phyloP scores from a whole-genome alignment of 2,797 vertebrate genomes.

The Telmatherina bonti region DNA sequence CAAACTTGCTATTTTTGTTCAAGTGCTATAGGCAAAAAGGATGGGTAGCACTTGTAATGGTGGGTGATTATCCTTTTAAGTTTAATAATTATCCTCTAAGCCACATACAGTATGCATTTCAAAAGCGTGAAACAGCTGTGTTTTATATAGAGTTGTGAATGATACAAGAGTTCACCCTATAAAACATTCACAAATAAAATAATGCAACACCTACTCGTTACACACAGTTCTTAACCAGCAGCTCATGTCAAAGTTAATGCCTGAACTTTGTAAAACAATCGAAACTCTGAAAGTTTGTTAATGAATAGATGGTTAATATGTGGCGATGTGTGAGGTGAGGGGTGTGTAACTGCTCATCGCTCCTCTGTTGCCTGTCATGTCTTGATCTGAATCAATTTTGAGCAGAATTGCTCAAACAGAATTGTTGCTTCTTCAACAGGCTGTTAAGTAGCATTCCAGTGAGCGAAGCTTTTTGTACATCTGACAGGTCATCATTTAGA shows the following conservation, averaged over 20 bases:
- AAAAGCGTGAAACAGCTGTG: conserved; percentile 16
- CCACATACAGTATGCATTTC: conserved; percentile 5
- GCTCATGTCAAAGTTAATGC: not conserved
- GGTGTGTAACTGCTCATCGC: conserved; percentile 15
- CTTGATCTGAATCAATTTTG: conserved; percentile 3
- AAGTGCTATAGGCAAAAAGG: not conserved
- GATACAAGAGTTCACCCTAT: conserved; percentile 1
- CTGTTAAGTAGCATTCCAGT: conserved; percentile 4
- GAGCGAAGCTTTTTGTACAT: conserved; percentile 16
- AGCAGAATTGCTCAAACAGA: conserved; percentile 13
- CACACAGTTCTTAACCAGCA: not conserved
- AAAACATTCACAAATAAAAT: conserved; percentile 3
- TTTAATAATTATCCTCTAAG: conserved; percentile 14
- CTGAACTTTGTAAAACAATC: not conserved
- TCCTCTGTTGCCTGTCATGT: conserved; percentile 2
- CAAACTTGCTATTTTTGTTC: conserved; percentile 4
- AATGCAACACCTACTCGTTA: not conserved
- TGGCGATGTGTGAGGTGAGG: conserved; percentile 1
- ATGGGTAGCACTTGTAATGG: conserved; percentile 8
- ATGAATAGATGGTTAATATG: conserved; percentile 12
- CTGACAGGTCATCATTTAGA: conserved; percentile 24
- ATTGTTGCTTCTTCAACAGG: conserved; percentile 1
- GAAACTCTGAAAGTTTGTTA: not conserved
- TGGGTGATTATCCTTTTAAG: conserved; percentile 5
- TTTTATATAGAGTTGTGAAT: conserved; percentile 2